A percentile compares a stretch with the other conserved stretches of the same genome.
Conservation (phyloP, 2,113 vertebrate genomes). For the Phyllopteryx taeniolatus region DNA sequence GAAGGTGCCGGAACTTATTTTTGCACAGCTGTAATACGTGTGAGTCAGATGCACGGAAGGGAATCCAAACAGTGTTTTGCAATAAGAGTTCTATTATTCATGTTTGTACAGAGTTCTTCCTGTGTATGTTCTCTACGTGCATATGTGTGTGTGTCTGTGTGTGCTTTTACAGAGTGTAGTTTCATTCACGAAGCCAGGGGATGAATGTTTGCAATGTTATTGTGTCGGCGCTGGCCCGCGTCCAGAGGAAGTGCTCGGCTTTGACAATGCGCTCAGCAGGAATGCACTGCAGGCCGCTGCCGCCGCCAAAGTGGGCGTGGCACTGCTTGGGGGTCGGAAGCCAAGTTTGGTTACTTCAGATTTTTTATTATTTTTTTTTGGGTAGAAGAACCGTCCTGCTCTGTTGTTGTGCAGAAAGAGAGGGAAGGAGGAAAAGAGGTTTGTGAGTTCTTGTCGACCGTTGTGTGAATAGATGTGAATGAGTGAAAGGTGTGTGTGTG, state of each 20-base stretch:
- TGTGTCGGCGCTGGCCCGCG: slow-evolving; percentile 62
- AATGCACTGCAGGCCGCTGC: slow-evolving; percentile 70
- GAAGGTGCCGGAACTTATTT: neutral
- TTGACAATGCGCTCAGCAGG: slow-evolving; percentile 79
- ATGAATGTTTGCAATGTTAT: slow-evolving; percentile 74
- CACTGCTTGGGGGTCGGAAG: slow-evolving; percentile 64
- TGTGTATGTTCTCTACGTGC: neutral
- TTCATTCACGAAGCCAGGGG: slow-evolving; percentile 32
- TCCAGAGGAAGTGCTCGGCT: slow-evolving; percentile 76
- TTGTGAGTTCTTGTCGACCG: slow-evolving; percentile 57
- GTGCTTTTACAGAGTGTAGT: slow-evolving; percentile 35
- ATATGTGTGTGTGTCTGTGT: slow-evolving; percentile 5
- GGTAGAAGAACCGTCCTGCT: slow-evolving; percentile 56
- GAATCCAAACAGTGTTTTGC: slow-evolving; percentile 49
- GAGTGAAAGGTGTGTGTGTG: slow-evolving; percentile 38
- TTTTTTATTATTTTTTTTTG: slow-evolving; percentile 3
- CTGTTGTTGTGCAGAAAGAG: slow-evolving; percentile 56
- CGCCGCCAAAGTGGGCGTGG: slow-evolving; percentile 68
- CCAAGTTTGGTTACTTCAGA: slow-evolving; percentile 72
- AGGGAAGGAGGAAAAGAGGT: slow-evolving; percentile 30
- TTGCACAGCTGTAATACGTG: slow-evolving; percentile 3
- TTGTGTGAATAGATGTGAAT: slow-evolving; percentile 59
- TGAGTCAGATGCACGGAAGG: slow-evolving; percentile 20
- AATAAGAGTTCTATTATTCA: slow-evolving; percentile 16
- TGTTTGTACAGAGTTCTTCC: slow-evolving; percentile 2